Conservation (phyloP, 2,888 invertebrate genomes). For the Iselma pallidipennis region DNA sequence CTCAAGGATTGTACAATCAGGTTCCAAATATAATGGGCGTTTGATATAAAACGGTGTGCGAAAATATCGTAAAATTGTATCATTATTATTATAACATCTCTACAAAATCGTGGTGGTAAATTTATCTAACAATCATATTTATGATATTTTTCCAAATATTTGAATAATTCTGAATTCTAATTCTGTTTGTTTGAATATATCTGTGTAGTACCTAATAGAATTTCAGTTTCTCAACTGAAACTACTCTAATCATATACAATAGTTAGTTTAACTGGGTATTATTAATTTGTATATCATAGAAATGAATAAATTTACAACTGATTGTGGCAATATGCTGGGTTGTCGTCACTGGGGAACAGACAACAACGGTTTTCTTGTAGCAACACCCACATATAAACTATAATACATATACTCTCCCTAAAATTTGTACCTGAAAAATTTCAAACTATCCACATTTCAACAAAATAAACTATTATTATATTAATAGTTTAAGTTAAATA, state of each 20-base stretch:
- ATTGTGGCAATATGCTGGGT: not conserved
- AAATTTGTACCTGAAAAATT: no score
- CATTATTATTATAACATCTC: not conserved
- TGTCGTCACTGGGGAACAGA: not conserved
- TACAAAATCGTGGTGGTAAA: no score
- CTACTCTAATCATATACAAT: not conserved
- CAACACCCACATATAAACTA: not conserved
- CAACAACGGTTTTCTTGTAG: not conserved
- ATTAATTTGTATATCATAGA: not conserved
- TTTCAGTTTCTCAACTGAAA: no score
- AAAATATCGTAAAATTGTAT: no score
- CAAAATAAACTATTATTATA: no score
- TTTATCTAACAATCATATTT: not conserved
- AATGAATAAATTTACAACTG: not conserved
- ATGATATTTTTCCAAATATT: not conserved
- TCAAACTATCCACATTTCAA: no score
- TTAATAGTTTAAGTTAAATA: no score
- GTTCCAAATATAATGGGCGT: not conserved
- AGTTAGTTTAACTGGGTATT: not conserved
- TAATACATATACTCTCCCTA: no score
- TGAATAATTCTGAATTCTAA: not conserved
- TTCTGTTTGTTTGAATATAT: not conserved
- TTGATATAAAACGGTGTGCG: not conserved
- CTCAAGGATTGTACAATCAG: not conserved
- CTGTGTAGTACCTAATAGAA: no score